Evolutionary conservation across 2,113 vertebrate genomes (phyloP), one percentile per base, ranked within the genome.

Genomic region (Thalassoma bifasciatum): DNA sequence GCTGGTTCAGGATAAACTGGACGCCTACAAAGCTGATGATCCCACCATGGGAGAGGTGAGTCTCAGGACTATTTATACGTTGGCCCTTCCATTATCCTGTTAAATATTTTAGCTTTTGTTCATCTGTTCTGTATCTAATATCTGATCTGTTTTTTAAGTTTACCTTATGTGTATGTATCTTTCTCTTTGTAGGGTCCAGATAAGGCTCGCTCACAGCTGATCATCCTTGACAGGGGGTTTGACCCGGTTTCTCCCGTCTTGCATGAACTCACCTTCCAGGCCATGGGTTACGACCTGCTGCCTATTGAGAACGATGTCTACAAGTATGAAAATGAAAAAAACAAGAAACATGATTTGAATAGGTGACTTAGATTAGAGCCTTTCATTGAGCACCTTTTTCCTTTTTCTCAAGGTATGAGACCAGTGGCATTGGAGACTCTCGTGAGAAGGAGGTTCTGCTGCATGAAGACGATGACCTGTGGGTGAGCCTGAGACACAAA

Each of bases 241-340:
- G 98, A 99, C 82, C 97, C 97, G 0, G 93, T 94, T 0, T 97
- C 97, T 0, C 98, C 97, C 0, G 95, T 99, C 40, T 94, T 99
- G 30, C 98, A 99, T 0, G 97, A 99, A 57, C 88, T 99, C 73
- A 99, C 98, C 23, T 97, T 99, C 90, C 98, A 99, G 93, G 98
- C 98, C 2, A 99, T 99, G 98, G 97, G 97, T 84, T 99, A 97
- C 0, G 98, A 99, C 84, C 93, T 99, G 84, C 93, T 99, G 90
- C 97, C 97, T 75, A 96, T 99, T 2, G 97, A 99, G 81, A 99
- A 99, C 0, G 97, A 99, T 0, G 97, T 99, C 71, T 99, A 99
- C 94, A 97, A 95, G 97, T 99, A 91, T 0, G 63, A 47, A 8
- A 23, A 30, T 17, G 10, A 26, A 6, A 12, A 6, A 9, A 34